These are phyloP conservation scores for Anthonomus grandis DNA, from an alignment of 1,140 invertebrate genomes.

Conservation along the genomic window DNA sequence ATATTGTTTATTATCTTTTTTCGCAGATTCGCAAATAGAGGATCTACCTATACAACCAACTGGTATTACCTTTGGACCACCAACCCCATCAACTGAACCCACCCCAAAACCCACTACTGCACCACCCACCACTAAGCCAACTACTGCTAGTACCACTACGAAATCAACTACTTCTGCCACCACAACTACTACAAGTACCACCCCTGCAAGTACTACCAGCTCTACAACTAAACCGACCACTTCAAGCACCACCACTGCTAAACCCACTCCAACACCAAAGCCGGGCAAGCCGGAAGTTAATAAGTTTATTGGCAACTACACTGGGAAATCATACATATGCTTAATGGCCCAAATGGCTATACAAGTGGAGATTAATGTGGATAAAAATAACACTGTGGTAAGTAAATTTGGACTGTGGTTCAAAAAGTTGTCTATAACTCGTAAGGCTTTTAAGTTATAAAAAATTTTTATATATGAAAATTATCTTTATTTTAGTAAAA, in stretches of 20 bases:
- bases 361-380: constrained; percentile 54
- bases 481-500: too few relatives aligned
- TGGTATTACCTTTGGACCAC: too few relatives aligned
- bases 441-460: too few relatives aligned
- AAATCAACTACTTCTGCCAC: constrained; percentile 28
- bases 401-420: too few relatives aligned
- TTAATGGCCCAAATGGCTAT: constrained; percentile 61
- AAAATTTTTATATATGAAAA: too few relatives aligned
- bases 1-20: too few relatives aligned
- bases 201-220: constrained; percentile 35
- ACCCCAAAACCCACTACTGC: too few relatives aligned
- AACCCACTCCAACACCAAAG: constrained; percentile 33
- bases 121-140: constrained; percentile 31
- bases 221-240: constrained; percentile 43
- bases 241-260: constrained; percentile 38
- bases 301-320: constrained; percentile 51
- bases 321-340: constrained; percentile 52
- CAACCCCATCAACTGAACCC: too few relatives aligned
- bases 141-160: constrained; percentile 26
- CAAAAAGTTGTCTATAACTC: too few relatives aligned
- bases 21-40: too few relatives aligned
- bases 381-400: constrained; percentile 29
- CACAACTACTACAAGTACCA: constrained; percentile 22
- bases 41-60: too few relatives aligned
- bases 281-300: constrained; percentile 30